Percentiles rank a stretch among this genome's conserved stretches.
Conservation (phyloP, 1,140 invertebrate species). For the Apis laboriosa region DNA sequence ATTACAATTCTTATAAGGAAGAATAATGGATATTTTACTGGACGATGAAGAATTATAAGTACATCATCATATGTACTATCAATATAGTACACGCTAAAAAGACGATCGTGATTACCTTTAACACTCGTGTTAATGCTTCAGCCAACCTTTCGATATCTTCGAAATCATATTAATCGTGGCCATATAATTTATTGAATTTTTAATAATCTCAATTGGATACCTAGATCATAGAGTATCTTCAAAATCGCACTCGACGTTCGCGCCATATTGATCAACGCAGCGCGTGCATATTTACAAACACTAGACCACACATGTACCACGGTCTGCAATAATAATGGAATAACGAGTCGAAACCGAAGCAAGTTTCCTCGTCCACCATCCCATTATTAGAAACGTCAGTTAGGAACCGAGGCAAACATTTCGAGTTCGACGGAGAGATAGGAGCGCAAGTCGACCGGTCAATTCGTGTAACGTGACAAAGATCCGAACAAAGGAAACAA, state of each 20-base stretch:
- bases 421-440: slow-evolving; percentile 23
- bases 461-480: background rate
- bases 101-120: too few species aligned
- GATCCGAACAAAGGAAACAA: background rate
- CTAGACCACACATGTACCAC: background rate
- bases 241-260: slow-evolving; percentile 18
- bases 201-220: slow-evolving; percentile 2
- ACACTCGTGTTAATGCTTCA: background rate
- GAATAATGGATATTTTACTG: too few species aligned
- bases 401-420: slow-evolving; percentile 49
- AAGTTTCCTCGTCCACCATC: slow-evolving; percentile 18
- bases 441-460: background rate
- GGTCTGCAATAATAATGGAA: slow-evolving; percentile 45
- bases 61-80: too few species aligned
- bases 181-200: slow-evolving; percentile 24
- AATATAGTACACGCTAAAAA: too few species aligned
- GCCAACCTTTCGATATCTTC: background rate
- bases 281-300: slow-evolving; percentile 49
- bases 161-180: slow-evolving; percentile 2
- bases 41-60: too few species aligned
- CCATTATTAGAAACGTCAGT: slow-evolving; percentile 59
- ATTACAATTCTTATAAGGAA: too few species aligned
- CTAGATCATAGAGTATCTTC: background rate
- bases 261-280: slow-evolving; percentile 44
- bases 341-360: slow-evolving; percentile 46